A percentile compares a stretch with the other conserved stretches of the same genome.
These are phyloP conservation scores for Ardeotis arabs DNA, from an alignment of 2,113 vertebrate species.

Conservation along the genomic window DNA sequence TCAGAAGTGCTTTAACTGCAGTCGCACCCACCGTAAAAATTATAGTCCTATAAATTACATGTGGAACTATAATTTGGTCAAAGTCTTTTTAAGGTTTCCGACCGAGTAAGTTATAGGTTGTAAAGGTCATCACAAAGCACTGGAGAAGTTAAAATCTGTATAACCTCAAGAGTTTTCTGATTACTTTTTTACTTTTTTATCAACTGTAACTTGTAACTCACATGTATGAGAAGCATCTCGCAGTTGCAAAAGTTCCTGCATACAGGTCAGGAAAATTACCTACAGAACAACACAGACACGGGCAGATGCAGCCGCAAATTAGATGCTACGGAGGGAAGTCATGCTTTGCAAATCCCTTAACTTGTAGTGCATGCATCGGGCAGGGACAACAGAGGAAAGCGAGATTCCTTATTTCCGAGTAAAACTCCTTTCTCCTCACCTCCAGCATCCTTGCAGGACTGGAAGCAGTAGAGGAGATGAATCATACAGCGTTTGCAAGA, in stretches of 20 bases:
- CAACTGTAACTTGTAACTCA: neutral
- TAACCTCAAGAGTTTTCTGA: neutral
- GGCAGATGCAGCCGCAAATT: neutral
- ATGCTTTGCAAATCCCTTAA: neutral
- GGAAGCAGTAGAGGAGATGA: neutral
- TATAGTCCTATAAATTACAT: slow-evolving; percentile 39
- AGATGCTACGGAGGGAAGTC: neutral
- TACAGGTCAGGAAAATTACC: neutral
- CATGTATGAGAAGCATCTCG: neutral
- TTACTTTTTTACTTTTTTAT: neutral
- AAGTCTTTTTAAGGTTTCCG: slow-evolving; percentile 48
- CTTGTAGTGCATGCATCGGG: neutral
- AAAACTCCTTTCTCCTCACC: neutral
- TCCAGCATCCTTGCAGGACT: neutral
- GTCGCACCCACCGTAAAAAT: slow-evolving; percentile 5
- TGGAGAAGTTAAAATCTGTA: neutral
- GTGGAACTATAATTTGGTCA: neutral
- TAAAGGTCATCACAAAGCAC: slow-evolving; percentile 17
- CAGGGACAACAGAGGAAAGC: neutral
- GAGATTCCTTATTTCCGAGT: neutral
- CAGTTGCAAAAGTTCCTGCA: neutral
- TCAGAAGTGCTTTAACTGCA: neutral
- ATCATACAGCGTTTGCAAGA: neutral
- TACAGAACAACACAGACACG: accelerated
- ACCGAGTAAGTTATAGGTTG: neutral